Base-by-base conservation (phyloP, 1,140 invertebrate genomes). In the Plodia interpunctella region DNA sequence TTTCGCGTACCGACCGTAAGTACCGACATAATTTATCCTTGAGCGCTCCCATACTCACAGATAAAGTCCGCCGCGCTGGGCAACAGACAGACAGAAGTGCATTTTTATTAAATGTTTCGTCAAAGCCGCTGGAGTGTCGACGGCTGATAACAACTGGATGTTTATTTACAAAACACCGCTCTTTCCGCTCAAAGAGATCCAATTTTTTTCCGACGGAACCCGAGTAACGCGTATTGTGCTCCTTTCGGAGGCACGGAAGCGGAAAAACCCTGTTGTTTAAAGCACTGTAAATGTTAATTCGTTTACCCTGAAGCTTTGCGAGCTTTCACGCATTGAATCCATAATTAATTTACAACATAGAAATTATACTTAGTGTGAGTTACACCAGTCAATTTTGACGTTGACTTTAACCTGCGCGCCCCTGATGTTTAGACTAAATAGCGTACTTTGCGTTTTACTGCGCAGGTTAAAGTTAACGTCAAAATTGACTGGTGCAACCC, bases 151-250 rank as follows among this genome's bases (percentile, higher is more conserved):
- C 76, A 71, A 55, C 55, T 50, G 58, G 64, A 66, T 86, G 86
- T 87, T 88, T 88, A 86, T 87, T 87, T 86, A 82, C 78, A 87
- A 87, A 88, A 85, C 85, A 85, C 74, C 80, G 78, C 66, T 72
- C 74, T 86, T 84, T 79, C 68, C 72, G 76, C 80, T 80, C 70
- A 74, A 80, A 79, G 78, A 75, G 63, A 76, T 80, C 65, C 72
- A 66, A 62, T 75, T 76, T 80, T 76, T 78, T 76, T 69, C 59
- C 61, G 60, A 60, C 57, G 59, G 64, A 63, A 59, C 54, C 54
- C 60, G 59, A 32, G 57, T 60, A 66, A 9, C 67, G 62, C 60
- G 64, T 68, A 72, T 74, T 76, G 73, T 74, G 57, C 65, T 72
- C 67, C 65, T 78, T 74, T 74, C 64, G 69, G 74, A 77, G 52